Percentiles rank a stretch among this genome's conserved stretches.
Evolutionary conservation across 1,140 invertebrate genomes (phyloP).

Genomic region (Diuraphis noxia): DNA sequence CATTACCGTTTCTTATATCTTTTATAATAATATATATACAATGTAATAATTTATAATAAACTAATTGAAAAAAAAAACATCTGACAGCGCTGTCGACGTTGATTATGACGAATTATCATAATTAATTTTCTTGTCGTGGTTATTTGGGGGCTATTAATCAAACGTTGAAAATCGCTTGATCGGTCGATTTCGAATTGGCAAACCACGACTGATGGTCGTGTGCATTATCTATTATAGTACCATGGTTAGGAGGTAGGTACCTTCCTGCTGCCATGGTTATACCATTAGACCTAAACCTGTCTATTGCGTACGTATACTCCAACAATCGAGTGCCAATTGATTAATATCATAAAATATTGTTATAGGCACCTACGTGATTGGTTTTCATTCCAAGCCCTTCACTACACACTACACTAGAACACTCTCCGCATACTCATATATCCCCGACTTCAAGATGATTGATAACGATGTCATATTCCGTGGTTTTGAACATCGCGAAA

Average conservation of each 20-base stretch:
- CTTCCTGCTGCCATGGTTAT: not conserved
- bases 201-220: not conserved
- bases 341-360: not conserved
- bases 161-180: not conserved
- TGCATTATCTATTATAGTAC: not conserved
- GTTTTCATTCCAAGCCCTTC: not conserved
- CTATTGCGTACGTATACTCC: not conserved
- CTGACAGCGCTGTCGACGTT: not conserved
- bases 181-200: not conserved
- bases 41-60: constrained; percentile 3
- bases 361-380: not conserved
- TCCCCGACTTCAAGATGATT: not conserved
- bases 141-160: not conserved
- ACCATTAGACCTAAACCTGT: not conserved
- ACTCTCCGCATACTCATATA: not conserved
- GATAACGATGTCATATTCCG: not conserved
- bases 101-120: constrained; percentile 9
- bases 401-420: not conserved
- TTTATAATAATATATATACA: no score
- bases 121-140: not conserved
- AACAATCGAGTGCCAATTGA: not conserved
- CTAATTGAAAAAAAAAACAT: not conserved
- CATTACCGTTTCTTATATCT: not conserved
- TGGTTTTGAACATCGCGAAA: not conserved
- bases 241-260: not conserved